Evolutionary conservation across 1,140 invertebrate genomes (phyloP), one percentile per base, ranked within the genome.

Genomic region (Telenomus remus): DNA sequence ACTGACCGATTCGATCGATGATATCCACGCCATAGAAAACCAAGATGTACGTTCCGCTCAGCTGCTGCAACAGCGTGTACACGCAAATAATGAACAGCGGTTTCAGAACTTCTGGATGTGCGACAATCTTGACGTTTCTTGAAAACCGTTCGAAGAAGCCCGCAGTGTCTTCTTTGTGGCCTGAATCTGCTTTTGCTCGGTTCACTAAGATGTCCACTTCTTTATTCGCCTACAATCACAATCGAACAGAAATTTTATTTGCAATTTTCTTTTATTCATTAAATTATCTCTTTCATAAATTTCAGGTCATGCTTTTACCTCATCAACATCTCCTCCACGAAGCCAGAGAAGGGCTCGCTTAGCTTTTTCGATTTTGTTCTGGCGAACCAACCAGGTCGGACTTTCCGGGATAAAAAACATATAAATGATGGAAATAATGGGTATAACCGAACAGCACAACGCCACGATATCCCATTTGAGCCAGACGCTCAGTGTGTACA

Each of bases 11-110:
- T 15, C 90, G 89, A 6, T 88, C 82, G 1, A 94, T 81, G 39
- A 94, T 91, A 57, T 93, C 91, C 0, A 94, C 91, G 0, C 92
- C 93, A 70, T 94, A 94, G 82, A 94, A 94, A 48, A 94, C 91
- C 34, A 94, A 89, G 1, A 94, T 86, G 70, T 92, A 94, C 1
- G 92, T 93, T 54, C 93, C 93, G 3, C 92, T 92, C 0, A 92
- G 83, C 69, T 93, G 91, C 81, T 94, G 93, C 42, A 94, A 86
- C 0, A 76, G 42, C 1, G 92, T 93, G 83, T 94, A 94, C 0
- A 91, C 81, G 65, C 92, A 92, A 60, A 94, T 92, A 14, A 94
- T 92, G 7, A 92, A 80, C 16, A 94, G 84, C 0, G 93, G 93
- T 77, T 94, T 94, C 0, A 92, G 75, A 0, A 93, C 91, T n/a